Percentiles rank a stretch among this genome's conserved stretches.
phyloP scores from a whole-genome alignment of 2,888 invertebrate genomes.

The Lucinisca nassula region DNA sequence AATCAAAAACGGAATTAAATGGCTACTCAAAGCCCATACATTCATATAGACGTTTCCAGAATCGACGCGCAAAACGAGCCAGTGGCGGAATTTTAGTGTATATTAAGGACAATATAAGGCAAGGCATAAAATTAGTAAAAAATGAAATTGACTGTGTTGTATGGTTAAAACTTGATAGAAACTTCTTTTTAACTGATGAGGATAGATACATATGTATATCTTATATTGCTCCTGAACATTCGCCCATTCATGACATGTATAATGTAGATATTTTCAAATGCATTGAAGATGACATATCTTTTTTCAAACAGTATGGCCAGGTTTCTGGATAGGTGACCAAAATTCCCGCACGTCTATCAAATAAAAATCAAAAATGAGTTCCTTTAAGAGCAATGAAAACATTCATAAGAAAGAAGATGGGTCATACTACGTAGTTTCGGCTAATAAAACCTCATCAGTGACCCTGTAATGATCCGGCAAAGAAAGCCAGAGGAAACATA shows the following conservation, averaged over 20 bases:
- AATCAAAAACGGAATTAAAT: conserved; percentile 1
- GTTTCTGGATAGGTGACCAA: no score
- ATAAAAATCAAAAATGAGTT: no score
- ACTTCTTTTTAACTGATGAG: not conserved
- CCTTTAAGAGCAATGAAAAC: no score
- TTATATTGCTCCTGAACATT: conserved; percentile 24
- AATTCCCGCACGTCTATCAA: no score
- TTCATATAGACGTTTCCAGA: conserved; percentile 3
- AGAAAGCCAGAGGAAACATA: no score
- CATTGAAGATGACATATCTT: not conserved
- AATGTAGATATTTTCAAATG: conserved; percentile 6
- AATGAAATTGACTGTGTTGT: conserved; percentile 26
- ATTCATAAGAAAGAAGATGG: no score
- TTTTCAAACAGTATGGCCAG: not conserved
- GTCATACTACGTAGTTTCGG: no score
- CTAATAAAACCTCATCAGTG: no score
- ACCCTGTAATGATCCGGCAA: no score
- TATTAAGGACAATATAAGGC: conserved; percentile 7
- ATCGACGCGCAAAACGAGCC: conserved; percentile 6
- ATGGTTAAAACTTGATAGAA: conserved; percentile 18
- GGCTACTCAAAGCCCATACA: conserved; percentile 26
- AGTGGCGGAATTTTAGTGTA: conserved; percentile 33
- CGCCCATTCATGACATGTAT: conserved; percentile 6
- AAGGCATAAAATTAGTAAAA: conserved; percentile 20
- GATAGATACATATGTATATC: conserved; percentile 1